These are phyloP conservation scores for Bradynema listronoti DNA, from an alignment of 1,140 invertebrate genomes.

Conservation along the genomic window DNA sequence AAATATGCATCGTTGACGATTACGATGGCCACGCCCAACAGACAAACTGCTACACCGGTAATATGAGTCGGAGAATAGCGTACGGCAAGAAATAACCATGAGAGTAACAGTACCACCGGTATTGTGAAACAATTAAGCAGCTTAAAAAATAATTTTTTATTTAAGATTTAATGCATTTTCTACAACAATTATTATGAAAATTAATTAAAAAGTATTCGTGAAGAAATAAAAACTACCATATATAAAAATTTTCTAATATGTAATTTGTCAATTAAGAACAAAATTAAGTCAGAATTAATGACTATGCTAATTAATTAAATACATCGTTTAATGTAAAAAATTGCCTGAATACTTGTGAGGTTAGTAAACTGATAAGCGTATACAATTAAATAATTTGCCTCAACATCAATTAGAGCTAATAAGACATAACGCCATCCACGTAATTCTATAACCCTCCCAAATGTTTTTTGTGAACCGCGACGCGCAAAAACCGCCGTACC, in stretches of 20 bases:
- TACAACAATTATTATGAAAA: too few relatives aligned
- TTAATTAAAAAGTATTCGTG: too few relatives aligned
- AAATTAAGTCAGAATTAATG: conserved; percentile 1
- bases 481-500: conserved; percentile 42
- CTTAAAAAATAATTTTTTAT: too few relatives aligned
- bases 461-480: conserved; percentile 30
- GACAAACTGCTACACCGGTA: conserved; percentile 71
- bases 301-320: conserved; percentile 5
- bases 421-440: conserved; percentile 71
- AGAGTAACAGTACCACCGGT: conserved; percentile 71
- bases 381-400: conserved; percentile 71
- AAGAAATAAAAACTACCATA: too few relatives aligned
- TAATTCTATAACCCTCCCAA: conserved; percentile 63
- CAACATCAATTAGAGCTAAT: conserved; percentile 72
- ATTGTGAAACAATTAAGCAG: conserved; percentile 78
- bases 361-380: conserved; percentile 67
- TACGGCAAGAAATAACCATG: conserved; percentile 67
- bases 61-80: conserved; percentile 71
- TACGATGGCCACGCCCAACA: conserved; percentile 74
- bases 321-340: conserved; percentile 17
- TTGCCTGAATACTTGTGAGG: conserved; percentile 62
- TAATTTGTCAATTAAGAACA: too few relatives aligned
- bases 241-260: too few relatives aligned
- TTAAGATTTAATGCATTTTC: too few relatives aligned
- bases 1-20: conserved; percentile 76